Conservation (phyloP, 2,113 vertebrate species). For the Symphodus melops region DNA sequence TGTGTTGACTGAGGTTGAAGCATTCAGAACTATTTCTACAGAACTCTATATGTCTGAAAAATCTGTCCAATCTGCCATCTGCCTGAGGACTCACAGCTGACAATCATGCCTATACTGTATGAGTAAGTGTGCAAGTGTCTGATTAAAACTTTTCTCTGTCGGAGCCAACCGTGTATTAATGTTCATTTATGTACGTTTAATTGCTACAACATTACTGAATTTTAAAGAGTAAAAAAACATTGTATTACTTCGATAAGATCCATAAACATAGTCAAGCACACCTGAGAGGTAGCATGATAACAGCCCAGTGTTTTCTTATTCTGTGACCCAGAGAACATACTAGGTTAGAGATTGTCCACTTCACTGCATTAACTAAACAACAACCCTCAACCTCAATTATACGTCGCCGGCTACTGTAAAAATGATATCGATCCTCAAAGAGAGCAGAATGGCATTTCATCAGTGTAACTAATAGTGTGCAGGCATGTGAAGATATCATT, state of each 20-base stretch:
- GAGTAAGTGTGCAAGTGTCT: not conserved
- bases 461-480: constrained; percentile 52
- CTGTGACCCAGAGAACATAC: constrained; percentile 18
- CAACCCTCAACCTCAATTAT: constrained; percentile 51
- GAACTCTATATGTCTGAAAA: not conserved
- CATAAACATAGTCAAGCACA: too few relatives aligned
- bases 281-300: not conserved
- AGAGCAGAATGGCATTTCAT: constrained; percentile 42
- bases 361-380: constrained; percentile 60
- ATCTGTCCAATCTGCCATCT: constrained; percentile 4
- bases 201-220: not conserved
- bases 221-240: not conserved
- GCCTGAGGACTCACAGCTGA: not conserved
- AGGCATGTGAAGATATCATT: constrained; percentile 36
- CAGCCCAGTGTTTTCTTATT: constrained; percentile 9
- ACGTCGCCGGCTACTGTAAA: constrained; percentile 44
- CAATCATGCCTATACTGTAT: not conserved
- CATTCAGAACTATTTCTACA: not conserved
- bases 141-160: not conserved
- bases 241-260: not conserved
- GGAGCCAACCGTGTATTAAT: not conserved
- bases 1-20: not conserved
- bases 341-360: constrained; percentile 44
- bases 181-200: not conserved
- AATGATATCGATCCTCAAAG: constrained; percentile 52